These are phyloP conservation scores for Tillus elongatus DNA, from an alignment of 2,888 invertebrate genomes.

Conservation along the genomic window DNA sequence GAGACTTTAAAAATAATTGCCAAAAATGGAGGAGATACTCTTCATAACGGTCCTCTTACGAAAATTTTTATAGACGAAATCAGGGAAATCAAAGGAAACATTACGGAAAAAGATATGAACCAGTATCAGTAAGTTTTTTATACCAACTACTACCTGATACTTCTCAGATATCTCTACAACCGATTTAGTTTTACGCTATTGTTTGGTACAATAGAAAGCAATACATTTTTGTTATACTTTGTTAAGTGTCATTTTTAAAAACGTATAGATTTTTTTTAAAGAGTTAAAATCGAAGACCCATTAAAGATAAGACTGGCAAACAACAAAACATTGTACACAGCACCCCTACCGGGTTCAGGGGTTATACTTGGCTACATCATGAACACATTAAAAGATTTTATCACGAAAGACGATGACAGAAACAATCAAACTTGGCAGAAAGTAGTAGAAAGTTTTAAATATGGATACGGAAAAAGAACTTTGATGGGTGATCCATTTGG, in stretches of 20 bases:
- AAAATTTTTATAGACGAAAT: slow-evolving; percentile 36
- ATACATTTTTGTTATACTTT: no score
- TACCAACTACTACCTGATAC: no score
- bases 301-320: slow-evolving; percentile 48
- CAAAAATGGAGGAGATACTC: slow-evolving; percentile 44
- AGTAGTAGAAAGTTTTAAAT: slow-evolving; percentile 83
- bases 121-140: slow-evolving; percentile 64
- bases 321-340: slow-evolving; percentile 61
- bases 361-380: slow-evolving; percentile 71
- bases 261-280: no score
- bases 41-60: slow-evolving; percentile 51
- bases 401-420: slow-evolving; percentile 24
- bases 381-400: slow-evolving; percentile 60
- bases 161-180: no score
- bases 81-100: slow-evolving; percentile 56
- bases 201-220: no score
- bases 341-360: slow-evolving; percentile 81
- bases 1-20: slow-evolving; percentile 47
- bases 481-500: slow-evolving; percentile 78
- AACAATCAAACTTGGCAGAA: slow-evolving; percentile 60
- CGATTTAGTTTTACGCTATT: no score
- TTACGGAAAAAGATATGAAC: slow-evolving; percentile 67
- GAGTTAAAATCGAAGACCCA: slow-evolving; percentile 58
- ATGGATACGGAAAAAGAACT: slow-evolving; percentile 78
- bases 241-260: no score